Evolutionary conservation across 2,797 vertebrate genomes (phyloP).

Genomic region (Diplodus sargus): DNA sequence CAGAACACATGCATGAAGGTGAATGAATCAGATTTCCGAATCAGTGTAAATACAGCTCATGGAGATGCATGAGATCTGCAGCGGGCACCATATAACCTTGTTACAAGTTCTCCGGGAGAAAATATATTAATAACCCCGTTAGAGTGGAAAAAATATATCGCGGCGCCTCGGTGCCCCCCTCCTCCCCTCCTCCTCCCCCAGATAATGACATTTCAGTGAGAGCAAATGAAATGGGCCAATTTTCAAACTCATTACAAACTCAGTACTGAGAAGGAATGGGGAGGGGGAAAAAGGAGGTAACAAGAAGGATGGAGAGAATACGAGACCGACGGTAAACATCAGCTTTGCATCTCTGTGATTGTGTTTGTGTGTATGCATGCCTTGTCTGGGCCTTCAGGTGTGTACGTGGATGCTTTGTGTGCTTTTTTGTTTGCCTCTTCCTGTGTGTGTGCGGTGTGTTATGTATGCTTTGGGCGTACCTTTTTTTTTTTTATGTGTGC

Average conservation of each 20-base stretch:
- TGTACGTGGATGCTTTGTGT: conserved; percentile 14
- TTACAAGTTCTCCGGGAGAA: conserved; percentile 55
- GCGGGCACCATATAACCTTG: conserved; percentile 55
- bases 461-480: conserved; percentile 56
- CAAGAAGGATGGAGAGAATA: conserved; percentile 8
- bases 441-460: conserved; percentile 9
- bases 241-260: conserved; percentile 75
- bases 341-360: conserved; percentile 16
- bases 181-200: not conserved
- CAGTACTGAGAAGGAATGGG: conserved; percentile 25
- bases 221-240: conserved; percentile 76
- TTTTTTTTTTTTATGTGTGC: conserved; percentile 38
- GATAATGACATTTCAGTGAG: conserved; percentile 73
- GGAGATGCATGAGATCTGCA: conserved; percentile 33
- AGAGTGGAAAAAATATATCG: conserved; percentile 60
- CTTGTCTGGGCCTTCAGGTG: conserved; percentile 1
- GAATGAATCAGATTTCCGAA: conserved; percentile 12
- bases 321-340: conserved; percentile 32
- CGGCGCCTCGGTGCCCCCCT: not conserved
- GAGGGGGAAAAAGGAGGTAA: not conserved
- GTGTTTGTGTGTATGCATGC: not conserved
- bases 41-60: conserved; percentile 18
- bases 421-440: not conserved
- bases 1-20: not conserved
- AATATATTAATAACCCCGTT: conserved; percentile 67